Evolutionary conservation across 2,888 invertebrate species (phyloP), one percentile per base, ranked within the genome.

Genomic region (Ceraclea dissimilis): DNA sequence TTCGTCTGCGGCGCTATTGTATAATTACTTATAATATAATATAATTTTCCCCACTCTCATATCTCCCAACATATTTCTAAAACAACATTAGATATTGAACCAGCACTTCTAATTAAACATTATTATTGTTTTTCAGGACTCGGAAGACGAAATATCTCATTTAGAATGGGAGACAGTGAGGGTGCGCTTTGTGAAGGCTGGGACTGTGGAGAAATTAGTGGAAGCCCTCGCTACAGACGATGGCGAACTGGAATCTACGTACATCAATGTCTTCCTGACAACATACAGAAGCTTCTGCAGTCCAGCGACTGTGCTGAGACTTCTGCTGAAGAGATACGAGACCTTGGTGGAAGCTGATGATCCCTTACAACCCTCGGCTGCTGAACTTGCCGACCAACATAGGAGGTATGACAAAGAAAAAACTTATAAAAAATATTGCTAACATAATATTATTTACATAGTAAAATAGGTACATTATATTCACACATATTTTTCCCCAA

Each of bases 111-210:
- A n/a, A n/a, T n/a, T n/a, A n/a, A n/a, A n/a, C n/a, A n/a, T n/a
- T n/a, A n/a, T n/a, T n/a, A n/a, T 26, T 6, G 10, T 26, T 8
- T 74, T 73, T 2, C 73, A 87, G 87, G 91, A 91, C 69, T 90
- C 90, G 2, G 90, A 91, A 68, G 91, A 91, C 74, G 92, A 92
- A 75, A 93, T 93, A 65, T 93, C 93, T 51, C 95, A 97, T 71
- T 77, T 99, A 71, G 97, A 98, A 84, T 99, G 99, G 99, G 96
- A 97, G 78, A 96, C 95, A 43, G 93, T 96, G 63, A 84, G 93
- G 63, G 93, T 96, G 61, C 86, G 93, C 59, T 91, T 94, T 69
- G 85, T 99, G 64, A 97, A 97, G 76, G 96, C 96, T 16, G 99
- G 96, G 55, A 94, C 96, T 2, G 82, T 98, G 64, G 89, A 92